Evolutionary conservation across 2,113 vertebrate species (phyloP), one percentile per base, ranked within the genome.

Genomic region (Pangasianodon gigas): DNA sequence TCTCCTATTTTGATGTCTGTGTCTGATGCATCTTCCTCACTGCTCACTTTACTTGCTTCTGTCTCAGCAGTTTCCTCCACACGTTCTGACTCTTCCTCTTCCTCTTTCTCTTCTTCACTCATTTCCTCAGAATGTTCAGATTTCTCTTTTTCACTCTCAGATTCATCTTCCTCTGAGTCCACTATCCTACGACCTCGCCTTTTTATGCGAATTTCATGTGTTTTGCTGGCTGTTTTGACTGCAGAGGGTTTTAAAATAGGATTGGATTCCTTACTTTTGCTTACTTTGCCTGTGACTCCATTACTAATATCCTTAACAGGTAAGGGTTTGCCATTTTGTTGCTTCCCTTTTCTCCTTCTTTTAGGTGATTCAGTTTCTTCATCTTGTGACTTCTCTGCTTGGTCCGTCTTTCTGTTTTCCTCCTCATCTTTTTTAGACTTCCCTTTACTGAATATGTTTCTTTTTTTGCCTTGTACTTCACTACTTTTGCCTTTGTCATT

Each of bases 111-210:
- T 29, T 94, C 92, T 62, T 93, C 71, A 37, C 89, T 86, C 74
- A 86, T 88, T 85, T 94, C 91, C 85, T 93, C 93, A 80, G 69
- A 90, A 86, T 92, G 93, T 77, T 93, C 92, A 69, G 71, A 89
- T 80, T 89, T 91, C 80, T 52, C 89, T 91, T 91, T 90, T 91
- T 93, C 93, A 90, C 90, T 92, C 85, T 51, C 90, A 91, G 44
- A 29, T 11, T 51, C 14, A 6, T 16, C 0, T 84, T 90, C 54
- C 82, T 82, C 86, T 19, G 51, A 52, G 88, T 90, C 90, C 37
- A 51, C 2, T 58, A n/a, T 82, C 44, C 91, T 93, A 37, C 29
- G 69, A 71, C 69, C 58, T 90, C 87, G 89, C 0, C 84, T 92
- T n/a, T 90, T 93, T 11, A 71, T 79, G 69, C 41, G 26, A 62